Conservation (phyloP, 2,113 vertebrate species). For the Neofelis nebulosa region DNA sequence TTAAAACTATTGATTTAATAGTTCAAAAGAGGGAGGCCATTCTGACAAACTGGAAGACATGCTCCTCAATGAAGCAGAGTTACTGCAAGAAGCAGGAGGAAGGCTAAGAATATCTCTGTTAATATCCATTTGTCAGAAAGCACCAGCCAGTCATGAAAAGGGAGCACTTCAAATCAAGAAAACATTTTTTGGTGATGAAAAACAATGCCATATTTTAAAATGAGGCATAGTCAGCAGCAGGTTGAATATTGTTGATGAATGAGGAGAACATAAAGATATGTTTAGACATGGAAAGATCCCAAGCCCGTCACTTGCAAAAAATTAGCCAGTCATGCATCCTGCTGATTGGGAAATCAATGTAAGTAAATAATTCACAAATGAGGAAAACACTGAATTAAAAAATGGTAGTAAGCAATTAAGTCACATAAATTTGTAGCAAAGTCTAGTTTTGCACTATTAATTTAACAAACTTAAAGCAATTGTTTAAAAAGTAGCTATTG, state of each 20-base stretch:
- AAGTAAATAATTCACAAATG: background rate
- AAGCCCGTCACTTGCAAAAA: background rate
- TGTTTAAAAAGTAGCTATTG: background rate
- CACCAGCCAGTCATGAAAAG: background rate
- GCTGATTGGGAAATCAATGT: background rate
- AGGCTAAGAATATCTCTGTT: background rate
- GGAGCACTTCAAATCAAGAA: background rate
- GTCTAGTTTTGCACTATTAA: background rate
- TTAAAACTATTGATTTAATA: background rate
- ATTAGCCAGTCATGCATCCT: background rate
- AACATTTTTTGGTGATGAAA: background rate
- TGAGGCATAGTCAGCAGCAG: background rate
- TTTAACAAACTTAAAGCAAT: background rate
- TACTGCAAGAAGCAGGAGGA: background rate
- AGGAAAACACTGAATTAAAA: background rate
- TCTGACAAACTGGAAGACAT: background rate
- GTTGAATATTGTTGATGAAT: background rate
- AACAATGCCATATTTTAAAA: background rate
- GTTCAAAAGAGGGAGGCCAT: background rate
- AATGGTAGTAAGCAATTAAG: background rate
- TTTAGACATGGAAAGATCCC: background rate
- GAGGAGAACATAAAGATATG: background rate
- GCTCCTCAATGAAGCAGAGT: background rate
- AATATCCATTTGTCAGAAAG: background rate
- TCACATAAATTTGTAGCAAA: background rate